phyloP scores from a whole-genome alignment of 2,113 vertebrate genomes.

The Rhipidura dahli region DNA sequence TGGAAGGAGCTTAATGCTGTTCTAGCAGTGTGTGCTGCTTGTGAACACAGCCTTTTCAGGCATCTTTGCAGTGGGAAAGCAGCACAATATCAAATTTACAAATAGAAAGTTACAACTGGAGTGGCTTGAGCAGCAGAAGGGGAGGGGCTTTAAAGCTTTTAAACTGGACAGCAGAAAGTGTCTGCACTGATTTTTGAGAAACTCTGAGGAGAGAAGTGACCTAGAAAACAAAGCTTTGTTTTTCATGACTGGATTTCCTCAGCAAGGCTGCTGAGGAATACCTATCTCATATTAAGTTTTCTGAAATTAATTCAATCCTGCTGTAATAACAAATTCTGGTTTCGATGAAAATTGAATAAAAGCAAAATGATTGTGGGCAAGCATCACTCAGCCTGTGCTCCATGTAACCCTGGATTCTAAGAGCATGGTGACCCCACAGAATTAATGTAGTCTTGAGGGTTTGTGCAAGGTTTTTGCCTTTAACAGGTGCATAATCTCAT shows the following conservation, averaged over 20 bases:
- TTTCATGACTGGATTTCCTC: neutral
- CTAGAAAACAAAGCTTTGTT: neutral
- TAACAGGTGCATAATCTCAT: neutral
- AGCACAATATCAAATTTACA: neutral
- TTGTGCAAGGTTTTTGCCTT: fast-evolving
- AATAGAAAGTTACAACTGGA: neutral
- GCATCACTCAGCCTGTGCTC: neutral
- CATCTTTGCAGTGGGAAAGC: neutral
- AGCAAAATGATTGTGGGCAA: neutral
- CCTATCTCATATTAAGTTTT: neutral
- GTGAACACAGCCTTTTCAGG: neutral
- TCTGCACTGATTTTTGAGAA: neutral
- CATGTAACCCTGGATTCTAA: neutral
- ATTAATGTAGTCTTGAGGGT: neutral
- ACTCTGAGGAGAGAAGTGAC: neutral
- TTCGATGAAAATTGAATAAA: neutral
- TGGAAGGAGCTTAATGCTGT: neutral
- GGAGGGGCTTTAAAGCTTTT: neutral
- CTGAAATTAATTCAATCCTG: neutral
- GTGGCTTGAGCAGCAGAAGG: neutral
- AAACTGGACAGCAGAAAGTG: neutral
- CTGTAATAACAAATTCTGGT: neutral
- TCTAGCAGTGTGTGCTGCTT: neutral
- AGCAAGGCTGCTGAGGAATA: neutral
- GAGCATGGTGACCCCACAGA: neutral